A percentile compares a stretch with the other conserved stretches of the same genome.
Conservation (phyloP, 2,113 vertebrate species). For the Macaca mulatta region DNA sequence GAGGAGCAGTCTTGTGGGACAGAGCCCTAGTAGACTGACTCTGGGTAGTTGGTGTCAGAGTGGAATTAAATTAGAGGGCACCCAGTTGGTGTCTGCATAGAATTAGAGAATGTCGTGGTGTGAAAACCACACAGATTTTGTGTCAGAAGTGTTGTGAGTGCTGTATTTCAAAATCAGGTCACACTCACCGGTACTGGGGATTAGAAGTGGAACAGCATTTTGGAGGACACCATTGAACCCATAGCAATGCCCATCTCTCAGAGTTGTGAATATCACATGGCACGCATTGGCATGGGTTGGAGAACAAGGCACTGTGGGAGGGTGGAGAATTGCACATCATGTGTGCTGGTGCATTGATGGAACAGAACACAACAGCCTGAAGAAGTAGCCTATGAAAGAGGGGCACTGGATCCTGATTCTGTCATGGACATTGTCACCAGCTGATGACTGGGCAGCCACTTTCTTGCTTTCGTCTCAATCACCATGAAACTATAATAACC, state of each 20-base stretch:
- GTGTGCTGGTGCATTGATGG: background rate
- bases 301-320: background rate
- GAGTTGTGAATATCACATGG: background rate
- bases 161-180: background rate
- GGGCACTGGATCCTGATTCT: background rate
- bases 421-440: background rate
- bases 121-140: background rate
- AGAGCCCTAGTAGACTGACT: background rate
- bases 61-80: background rate
- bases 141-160: background rate
- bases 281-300: no score
- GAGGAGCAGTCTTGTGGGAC: background rate
- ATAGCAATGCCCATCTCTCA: background rate
- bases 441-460: background rate
- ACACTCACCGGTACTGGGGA: background rate
- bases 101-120: background rate
- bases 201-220: background rate
- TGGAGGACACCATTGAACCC: background rate
- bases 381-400: background rate
- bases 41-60: background rate
- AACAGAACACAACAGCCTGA: background rate
- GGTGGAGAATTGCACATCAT: background rate
- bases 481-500: background rate
- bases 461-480: background rate
- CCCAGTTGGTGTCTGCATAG: background rate